Evolutionary conservation across 2,888 invertebrate species (phyloP), one percentile per base, ranked within the genome.

Genomic region (Xylophagus ater): DNA sequence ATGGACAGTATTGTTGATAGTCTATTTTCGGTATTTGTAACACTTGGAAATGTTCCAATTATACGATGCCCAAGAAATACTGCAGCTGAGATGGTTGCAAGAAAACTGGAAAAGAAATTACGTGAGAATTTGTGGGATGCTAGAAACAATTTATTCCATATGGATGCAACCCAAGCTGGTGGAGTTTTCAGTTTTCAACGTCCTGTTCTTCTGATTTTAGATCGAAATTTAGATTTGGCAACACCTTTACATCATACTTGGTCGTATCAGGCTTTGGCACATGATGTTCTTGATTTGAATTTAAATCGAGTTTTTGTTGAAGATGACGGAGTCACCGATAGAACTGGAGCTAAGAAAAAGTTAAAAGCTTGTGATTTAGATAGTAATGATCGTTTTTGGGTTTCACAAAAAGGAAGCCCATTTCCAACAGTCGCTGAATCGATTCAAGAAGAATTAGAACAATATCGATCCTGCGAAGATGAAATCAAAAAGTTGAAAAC

Each of bases 241-340:
- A 98, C 97, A 28, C 94, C 94, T 17, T 68, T 99, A 43, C 97
- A 97, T 70, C 98, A 99, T 64, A 96, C 98, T 1, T 99, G 98
- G 98, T 98, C 97, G 0, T 99, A 99, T 64, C 98, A 99, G 66
- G 97, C 98, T 2, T 67, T 99, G 38, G 83, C 90, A 17, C 97
- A 98, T 64, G 98, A 99, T 71, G 85, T 97, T 4, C 65, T 98
- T 40, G 89, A 94, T 56, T 71, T 96, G 49, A 80, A 89, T 7
- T 68, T 96, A 40, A 98, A 98, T 66, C 73, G 70, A 46, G 76
- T 87, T 1, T 73, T 77, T 29, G 75, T 86, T 10, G 76, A 76
- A 43, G 84, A 84, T 51, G 71, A 69, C 33, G 64, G 71, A 2
- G 61, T 69, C n/a, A 40, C 43, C 34, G 48, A 43, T 15, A 5